Evolutionary conservation across 2,797 vertebrate genomes (phyloP), one percentile per base, ranked within the genome.

Genomic region (Brachyrhaphis roseni): DNA sequence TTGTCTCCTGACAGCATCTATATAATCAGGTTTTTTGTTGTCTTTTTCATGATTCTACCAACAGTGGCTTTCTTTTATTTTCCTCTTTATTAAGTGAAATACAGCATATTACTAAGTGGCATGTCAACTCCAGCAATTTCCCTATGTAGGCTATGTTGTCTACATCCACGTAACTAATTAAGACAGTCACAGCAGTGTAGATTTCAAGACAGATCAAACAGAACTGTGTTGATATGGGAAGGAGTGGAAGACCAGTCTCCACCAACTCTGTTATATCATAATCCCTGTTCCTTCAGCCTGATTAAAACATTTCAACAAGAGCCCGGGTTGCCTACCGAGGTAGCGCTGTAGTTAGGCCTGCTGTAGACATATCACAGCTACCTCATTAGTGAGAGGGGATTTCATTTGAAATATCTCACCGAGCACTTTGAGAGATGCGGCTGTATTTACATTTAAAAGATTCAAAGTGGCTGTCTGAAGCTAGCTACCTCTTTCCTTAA

Each of bases 381-480:
- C 93, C 95, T 96, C 95, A 95, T 96, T 96, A 96, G 93, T 82
- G 92, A 94, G 91, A 91, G 91, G 90, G 92, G 94, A 92, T 95
- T 96, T 95, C 88, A 93, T 95, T 95, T 93, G 93, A 93, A 93
- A 90, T 90, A 94, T 95, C 85, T 93, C 92, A 88, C 84, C 78
- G 74, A 93, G 92, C 90, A 93, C 94, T 96, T 93, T 94, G 86
- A 94, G 93, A 92, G 91, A 91, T 93, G 93, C 89, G 80, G 82
- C 88, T 84, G 89, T 96, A 96, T 96, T 96, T 96, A 96, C 95
- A 96, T 96, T 95, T 95, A 95, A 96, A 95, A 95, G 95, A 95
- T 94, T 91, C 91, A 94, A 94, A 95, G 95, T 95, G 94, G 92
- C 89, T 89, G 87, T 91, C 93, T 94, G 91, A 95, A 95, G 91